Conservation (phyloP, 2,113 vertebrate species). For the Paradoxurus hermaphroditus region DNA sequence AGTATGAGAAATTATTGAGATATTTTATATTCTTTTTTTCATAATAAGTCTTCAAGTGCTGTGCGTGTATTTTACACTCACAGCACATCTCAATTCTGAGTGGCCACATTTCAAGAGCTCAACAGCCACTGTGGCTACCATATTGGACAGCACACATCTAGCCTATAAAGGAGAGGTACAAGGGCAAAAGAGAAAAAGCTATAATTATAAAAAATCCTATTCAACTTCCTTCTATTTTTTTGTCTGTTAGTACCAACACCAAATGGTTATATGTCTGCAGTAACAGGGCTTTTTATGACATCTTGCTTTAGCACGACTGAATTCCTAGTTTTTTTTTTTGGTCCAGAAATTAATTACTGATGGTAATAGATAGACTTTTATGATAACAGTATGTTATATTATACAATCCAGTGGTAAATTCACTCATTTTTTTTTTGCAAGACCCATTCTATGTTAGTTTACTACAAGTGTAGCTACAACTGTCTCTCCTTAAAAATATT, state of each 20-base stretch:
- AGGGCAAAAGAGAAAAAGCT: not conserved
- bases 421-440: not conserved
- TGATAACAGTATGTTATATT: not conserved
- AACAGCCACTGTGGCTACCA: not conserved
- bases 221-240: not conserved
- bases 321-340: not conserved
- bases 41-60: not conserved
- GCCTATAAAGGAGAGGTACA: not conserved
- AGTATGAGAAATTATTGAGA: not conserved
- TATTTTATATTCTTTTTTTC: not conserved
- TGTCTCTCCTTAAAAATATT: not conserved
- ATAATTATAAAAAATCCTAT: not conserved
- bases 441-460: not conserved
- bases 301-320: not conserved
- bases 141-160: not conserved
- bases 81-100: not conserved
- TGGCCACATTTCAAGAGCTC: not conserved
- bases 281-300: not conserved
- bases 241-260: not conserved
- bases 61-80: not conserved
- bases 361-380: not conserved
- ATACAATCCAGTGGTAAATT: not conserved
- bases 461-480: not conserved
- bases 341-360: not conserved
- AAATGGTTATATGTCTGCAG: not conserved